Evolutionary conservation across 2,797 vertebrate genomes (phyloP).

Genomic region (Urophycis tenuis): DNA sequence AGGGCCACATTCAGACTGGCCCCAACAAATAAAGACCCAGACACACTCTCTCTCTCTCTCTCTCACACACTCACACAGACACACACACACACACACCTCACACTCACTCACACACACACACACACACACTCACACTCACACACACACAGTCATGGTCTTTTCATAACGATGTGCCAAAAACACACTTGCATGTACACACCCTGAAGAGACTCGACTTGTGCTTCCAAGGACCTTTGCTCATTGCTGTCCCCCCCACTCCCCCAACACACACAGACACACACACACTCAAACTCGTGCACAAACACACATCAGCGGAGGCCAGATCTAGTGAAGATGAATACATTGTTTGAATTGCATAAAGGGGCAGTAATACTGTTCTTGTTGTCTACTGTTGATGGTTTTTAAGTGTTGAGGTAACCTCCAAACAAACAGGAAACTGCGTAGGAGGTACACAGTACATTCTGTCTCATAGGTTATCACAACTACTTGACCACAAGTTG

Average conservation of each 20-base stretch:
- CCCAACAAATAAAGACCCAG: slow-evolving; percentile 17
- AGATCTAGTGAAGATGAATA: neutral
- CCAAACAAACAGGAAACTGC: slow-evolving; percentile 65
- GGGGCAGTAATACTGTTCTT: neutral
- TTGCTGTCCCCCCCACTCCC: neutral
- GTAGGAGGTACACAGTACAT: slow-evolving; percentile 54
- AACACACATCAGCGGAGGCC: neutral
- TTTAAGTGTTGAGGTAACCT: slow-evolving; percentile 37
- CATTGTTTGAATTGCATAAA: neutral
- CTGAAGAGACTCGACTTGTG: slow-evolving; percentile 32
- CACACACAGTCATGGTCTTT: slow-evolving; percentile 14
- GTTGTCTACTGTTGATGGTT: slow-evolving; percentile 15
- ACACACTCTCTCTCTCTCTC: no score
- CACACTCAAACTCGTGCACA: neutral
- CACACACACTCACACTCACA: slow-evolving; percentile 25
- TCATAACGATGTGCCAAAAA: slow-evolving; percentile 33
- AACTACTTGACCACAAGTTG: slow-evolving; percentile 28
- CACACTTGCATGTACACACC: slow-evolving; percentile 39
- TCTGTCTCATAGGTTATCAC: slow-evolving; percentile 26
- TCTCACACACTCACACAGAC: neutral
- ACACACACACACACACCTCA: slow-evolving; percentile 2
- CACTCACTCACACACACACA: slow-evolving; percentile 5
- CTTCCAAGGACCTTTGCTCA: slow-evolving; percentile 35
- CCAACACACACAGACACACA: neutral
- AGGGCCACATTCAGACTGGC: slow-evolving; percentile 15